Conservation (phyloP, 2,113 vertebrate species). For the Dicaeum eximium region DNA sequence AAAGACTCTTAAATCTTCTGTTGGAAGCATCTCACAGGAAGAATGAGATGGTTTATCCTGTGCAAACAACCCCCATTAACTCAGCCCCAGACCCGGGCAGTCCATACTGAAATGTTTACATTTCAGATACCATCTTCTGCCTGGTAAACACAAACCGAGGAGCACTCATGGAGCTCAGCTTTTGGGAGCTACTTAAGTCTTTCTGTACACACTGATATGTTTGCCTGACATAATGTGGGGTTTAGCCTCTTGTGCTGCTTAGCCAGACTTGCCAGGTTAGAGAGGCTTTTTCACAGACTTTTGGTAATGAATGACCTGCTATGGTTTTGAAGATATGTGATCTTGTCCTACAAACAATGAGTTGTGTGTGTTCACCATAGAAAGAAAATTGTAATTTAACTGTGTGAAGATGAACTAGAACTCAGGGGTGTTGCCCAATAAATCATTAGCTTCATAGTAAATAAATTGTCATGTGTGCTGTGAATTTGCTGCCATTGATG, state of each 20-base stretch:
- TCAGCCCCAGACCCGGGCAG: not conserved
- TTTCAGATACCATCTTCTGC: not conserved
- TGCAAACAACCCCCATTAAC: not conserved
- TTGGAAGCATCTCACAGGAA: not conserved
- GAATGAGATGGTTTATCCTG: not conserved
- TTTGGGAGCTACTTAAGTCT: not conserved
- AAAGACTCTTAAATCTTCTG: not conserved
- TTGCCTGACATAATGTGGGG: not conserved
- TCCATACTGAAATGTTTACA: not conserved
- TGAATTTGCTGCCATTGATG: not conserved
- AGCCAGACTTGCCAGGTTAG: not conserved
- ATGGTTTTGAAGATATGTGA: not conserved
- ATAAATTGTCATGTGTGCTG: not conserved
- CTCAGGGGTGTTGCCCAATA: not conserved
- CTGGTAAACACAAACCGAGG: not conserved
- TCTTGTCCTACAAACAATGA: not conserved
- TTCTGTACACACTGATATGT: not conserved
- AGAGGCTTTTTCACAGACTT: not conserved
- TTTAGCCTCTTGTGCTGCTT: not conserved
- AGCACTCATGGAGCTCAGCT: not conserved
- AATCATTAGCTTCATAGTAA: not conserved
- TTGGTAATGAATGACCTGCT: not conserved
- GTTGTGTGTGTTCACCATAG: not conserved
- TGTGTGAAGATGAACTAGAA: not conserved
- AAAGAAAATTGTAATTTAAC: not conserved